These are phyloP conservation scores for Petromus typicus DNA, from an alignment of 2,113 vertebrate species.

Conservation along the genomic window DNA sequence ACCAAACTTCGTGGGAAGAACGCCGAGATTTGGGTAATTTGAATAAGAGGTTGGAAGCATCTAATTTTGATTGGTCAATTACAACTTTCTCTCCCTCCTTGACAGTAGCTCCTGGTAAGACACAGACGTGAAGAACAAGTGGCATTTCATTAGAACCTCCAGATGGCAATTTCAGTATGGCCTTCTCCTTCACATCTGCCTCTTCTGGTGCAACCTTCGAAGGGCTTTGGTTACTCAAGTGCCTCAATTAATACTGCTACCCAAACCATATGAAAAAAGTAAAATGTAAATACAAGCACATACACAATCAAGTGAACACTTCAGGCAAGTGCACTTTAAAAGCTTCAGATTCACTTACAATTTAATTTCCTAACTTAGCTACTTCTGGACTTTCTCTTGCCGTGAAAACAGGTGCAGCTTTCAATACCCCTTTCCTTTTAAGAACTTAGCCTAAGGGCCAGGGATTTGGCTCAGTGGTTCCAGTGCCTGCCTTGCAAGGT, in stretches of 20 bases:
- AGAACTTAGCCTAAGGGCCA: neutral
- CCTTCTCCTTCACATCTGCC: neutral
- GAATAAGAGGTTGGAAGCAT: slow-evolving; percentile 92
- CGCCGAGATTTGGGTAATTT: slow-evolving; percentile 88
- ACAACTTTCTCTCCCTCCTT: slow-evolving; percentile 90
- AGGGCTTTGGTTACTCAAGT: neutral
- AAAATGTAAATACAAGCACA: neutral
- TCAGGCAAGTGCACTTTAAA: neutral
- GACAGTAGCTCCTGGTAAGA: slow-evolving; percentile 88
- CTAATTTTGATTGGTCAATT: slow-evolving; percentile 91
- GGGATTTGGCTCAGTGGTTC: no score
- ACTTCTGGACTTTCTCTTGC: neutral
- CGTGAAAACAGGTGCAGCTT: neutral
- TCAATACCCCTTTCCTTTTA: slow-evolving; percentile 36
- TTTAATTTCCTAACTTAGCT: neutral
- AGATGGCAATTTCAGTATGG: neutral
- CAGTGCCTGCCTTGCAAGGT: no score
- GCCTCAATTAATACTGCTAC: neutral
- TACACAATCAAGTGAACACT: neutral
- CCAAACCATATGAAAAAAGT: neutral
- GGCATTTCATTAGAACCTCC: slow-evolving; percentile 40
- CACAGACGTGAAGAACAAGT: neutral
- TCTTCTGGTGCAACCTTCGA: neutral
- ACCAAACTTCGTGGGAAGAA: slow-evolving; percentile 93
- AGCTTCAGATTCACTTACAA: neutral